Conservation (phyloP, 2,888 invertebrate species). For the Odontothrips loti region DNA sequence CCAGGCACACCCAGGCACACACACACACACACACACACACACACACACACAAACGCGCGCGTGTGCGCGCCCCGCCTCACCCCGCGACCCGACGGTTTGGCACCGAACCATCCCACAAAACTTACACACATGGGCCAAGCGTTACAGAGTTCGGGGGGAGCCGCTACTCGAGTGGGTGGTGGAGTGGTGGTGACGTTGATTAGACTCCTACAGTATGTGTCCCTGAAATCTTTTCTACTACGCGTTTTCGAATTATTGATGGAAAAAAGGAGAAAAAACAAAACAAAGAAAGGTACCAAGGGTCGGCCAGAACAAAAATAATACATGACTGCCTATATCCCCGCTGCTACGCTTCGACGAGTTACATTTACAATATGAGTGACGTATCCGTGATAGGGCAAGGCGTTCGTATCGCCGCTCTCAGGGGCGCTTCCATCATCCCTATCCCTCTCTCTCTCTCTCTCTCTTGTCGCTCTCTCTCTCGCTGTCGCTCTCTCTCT, state of each 20-base stretch:
- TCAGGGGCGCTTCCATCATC: too few species aligned
- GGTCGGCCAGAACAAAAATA: too few species aligned
- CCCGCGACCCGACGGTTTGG: neutral
- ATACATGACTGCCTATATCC: too few species aligned
- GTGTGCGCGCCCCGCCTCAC: neutral
- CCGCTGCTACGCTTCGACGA: too few species aligned
- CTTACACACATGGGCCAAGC: neutral
- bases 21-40: neutral
- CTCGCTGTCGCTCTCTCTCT: neutral
- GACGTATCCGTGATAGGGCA: neutral
- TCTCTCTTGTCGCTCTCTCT: neutral
- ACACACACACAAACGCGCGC: neutral
- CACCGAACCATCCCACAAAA: neutral
- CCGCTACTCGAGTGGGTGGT: too few species aligned
- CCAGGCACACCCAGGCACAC: neutral
- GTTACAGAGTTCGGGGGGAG: neutral
- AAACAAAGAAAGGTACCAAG: too few species aligned
- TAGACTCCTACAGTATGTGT: too few species aligned
- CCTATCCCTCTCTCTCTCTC: neutral
- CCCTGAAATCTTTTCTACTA: too few species aligned
- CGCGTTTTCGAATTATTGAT: too few species aligned
- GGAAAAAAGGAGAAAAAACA: too few species aligned
- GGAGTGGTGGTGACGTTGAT: too few species aligned
- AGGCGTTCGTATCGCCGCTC: neutral
- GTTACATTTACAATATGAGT: too few species aligned